A percentile compares a stretch with the other conserved stretches of the same genome.
Conservation (phyloP, 2,888 invertebrate genomes). For the Spodoptera exigua region DNA sequence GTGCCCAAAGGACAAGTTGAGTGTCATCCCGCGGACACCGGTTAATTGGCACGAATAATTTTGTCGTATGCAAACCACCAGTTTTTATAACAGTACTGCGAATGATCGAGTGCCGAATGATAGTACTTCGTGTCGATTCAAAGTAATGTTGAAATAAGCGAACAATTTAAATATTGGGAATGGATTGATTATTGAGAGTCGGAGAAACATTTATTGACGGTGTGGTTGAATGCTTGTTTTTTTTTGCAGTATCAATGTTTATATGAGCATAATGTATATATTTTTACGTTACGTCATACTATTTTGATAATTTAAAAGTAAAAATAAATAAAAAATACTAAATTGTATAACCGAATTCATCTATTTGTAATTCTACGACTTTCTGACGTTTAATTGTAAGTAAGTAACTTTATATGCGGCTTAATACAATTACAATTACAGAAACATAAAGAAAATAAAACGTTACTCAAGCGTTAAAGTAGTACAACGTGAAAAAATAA, state of each 20-base stretch:
- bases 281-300: too few species aligned
- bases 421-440: too few species aligned
- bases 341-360: too few species aligned
- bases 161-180: too few species aligned
- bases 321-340: too few species aligned
- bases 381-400: too few species aligned
- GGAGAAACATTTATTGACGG: not conserved
- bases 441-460: slow-evolving; percentile 3
- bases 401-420: too few species aligned
- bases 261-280: too few species aligned
- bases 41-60: slow-evolving; percentile 76
- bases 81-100: slow-evolving; percentile 71
- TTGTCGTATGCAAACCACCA: slow-evolving; percentile 50
- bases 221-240: too few species aligned
- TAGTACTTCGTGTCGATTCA: slow-evolving; percentile 11
- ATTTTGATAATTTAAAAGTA: too few species aligned
- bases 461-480: slow-evolving; percentile 11
- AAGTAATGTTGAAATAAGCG: not conserved
- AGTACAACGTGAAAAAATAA: slow-evolving; percentile 20
- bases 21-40: slow-evolving; percentile 70
- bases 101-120: slow-evolving; percentile 58
- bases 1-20: slow-evolving; percentile 74
- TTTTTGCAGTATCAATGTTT: too few species aligned
- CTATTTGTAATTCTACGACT: too few species aligned
- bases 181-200: not conserved